Conservation (phyloP, 2,888 invertebrate species). For the Electrophaes corylata region DNA sequence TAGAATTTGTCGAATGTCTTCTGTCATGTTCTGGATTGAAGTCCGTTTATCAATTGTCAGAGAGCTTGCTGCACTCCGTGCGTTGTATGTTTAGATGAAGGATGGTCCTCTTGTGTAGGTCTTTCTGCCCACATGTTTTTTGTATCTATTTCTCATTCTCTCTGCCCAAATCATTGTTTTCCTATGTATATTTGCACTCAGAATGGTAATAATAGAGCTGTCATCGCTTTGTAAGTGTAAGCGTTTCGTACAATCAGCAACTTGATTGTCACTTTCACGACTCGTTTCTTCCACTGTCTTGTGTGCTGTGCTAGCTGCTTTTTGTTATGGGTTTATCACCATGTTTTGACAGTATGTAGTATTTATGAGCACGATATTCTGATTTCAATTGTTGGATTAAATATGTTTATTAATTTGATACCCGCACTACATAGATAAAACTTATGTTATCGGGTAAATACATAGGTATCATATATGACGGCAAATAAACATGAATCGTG, state of each 20-base stretch:
- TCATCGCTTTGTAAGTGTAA: constrained; percentile 83
- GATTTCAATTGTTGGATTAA: constrained; percentile 47
- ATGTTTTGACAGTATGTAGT: constrained; percentile 73
- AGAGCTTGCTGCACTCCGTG: constrained; percentile 60
- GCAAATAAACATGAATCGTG: constrained; percentile 7
- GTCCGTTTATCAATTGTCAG: constrained; percentile 54
- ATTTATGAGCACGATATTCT: constrained; percentile 73
- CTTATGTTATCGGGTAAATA: constrained; percentile 1
- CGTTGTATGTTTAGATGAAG: constrained; percentile 51
- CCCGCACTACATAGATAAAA: not conserved
- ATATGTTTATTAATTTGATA: constrained; percentile 31
- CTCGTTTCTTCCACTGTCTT: constrained; percentile 82
- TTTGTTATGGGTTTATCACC: constrained; percentile 83
- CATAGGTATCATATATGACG: not conserved
- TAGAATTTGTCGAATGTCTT: constrained; percentile 76
- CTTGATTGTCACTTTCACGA: constrained; percentile 81
- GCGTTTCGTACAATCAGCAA: constrained; percentile 81
- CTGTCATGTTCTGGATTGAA: constrained; percentile 53
- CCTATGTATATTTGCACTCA: constrained; percentile 74
- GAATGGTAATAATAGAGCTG: constrained; percentile 84
- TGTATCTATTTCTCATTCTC: constrained; percentile 65
- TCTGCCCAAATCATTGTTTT: constrained; percentile 73
- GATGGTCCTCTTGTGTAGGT: constrained; percentile 51
- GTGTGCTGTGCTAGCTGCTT: constrained; percentile 85
- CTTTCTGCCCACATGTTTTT: constrained; percentile 71